These are phyloP conservation scores for Dynastes maya DNA, from an alignment of 2,888 invertebrate species.

Conservation along the genomic window DNA sequence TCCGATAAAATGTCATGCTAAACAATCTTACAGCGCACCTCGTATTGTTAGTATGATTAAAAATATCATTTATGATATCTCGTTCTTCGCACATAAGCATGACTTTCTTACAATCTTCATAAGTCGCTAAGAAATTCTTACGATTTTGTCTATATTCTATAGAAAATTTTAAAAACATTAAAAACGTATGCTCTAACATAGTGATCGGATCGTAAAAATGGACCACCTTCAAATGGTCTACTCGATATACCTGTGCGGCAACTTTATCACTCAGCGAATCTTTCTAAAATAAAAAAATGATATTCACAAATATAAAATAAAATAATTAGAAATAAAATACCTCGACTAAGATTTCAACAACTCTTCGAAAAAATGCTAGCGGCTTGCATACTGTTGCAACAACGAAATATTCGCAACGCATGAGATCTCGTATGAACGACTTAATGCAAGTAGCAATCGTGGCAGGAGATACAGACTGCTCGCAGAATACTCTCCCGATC, in stretches of 20 bases:
- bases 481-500: conserved; percentile 38
- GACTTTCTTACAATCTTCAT: conserved; percentile 29
- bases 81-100: not conserved
- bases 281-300: conserved; percentile 8
- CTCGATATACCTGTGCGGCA: conserved; percentile 38
- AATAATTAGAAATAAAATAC: not conserved
- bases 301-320: not conserved
- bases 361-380: conserved; percentile 29
- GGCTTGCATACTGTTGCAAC: conserved; percentile 51
- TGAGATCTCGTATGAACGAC: conserved; percentile 52
- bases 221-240: conserved; percentile 36
- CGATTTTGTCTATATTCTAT: conserved; percentile 7
- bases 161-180: conserved; percentile 34
- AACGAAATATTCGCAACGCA: conserved; percentile 50
- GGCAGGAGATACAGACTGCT: not conserved
- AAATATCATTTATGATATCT: conserved; percentile 28
- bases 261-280: not conserved
- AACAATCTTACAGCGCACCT: conserved; percentile 44
- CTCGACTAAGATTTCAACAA: conserved; percentile 22
- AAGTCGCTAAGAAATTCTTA: not conserved
- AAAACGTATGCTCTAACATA: conserved; percentile 38
- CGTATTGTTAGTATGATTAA: conserved; percentile 32
- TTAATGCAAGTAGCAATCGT: conserved; percentile 51
- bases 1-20: conserved; percentile 36
- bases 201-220: conserved; percentile 48